A percentile compares a stretch with the other conserved stretches of the same genome.
phyloP scores from a whole-genome alignment of 1,140 invertebrate species.

The Aphelenchoides avenae region DNA sequence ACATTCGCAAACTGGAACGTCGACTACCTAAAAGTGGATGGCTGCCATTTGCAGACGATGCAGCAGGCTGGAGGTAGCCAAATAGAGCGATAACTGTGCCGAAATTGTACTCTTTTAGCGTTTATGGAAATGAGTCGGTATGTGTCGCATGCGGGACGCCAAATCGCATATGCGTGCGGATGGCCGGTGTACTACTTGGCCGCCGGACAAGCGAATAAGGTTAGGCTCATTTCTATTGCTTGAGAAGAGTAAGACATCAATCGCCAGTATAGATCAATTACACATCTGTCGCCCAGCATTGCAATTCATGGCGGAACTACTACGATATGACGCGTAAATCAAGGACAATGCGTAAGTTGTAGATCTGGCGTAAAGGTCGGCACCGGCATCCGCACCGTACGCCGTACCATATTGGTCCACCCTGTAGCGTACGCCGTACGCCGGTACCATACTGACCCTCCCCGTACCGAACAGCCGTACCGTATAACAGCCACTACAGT shows the following conservation, averaged over 20 bases:
- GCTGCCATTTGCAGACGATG: slow-evolving; percentile 77
- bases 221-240: too few species aligned
- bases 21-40: slow-evolving; percentile 92
- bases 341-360: too few species aligned
- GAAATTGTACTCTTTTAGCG: slow-evolving; percentile 10
- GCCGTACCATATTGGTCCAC: too few species aligned
- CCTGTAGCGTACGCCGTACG: too few species aligned
- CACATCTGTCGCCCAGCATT: slow-evolving; percentile 75
- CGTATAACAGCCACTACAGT: too few species aligned
- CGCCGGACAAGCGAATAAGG: too few species aligned
- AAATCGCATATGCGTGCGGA: slow-evolving; percentile 91
- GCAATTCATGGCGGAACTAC: slow-evolving; percentile 92
- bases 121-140: slow-evolving; percentile 83
- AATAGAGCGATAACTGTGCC: background rate
- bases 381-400: too few species aligned
- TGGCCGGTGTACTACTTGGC: slow-evolving; percentile 74
- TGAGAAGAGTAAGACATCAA: too few species aligned
- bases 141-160: slow-evolving; percentile 77
- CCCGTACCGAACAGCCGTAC: too few species aligned
- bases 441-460: too few species aligned
- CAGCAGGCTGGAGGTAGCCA: slow-evolving; percentile 73
- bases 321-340: too few species aligned
- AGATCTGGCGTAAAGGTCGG: too few species aligned
- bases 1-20: slow-evolving; percentile 92
- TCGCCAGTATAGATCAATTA: slow-evolving; percentile 77